Base-by-base conservation (phyloP, 2,797 vertebrate genomes). In the Gymnothorax javanicus region DNA sequence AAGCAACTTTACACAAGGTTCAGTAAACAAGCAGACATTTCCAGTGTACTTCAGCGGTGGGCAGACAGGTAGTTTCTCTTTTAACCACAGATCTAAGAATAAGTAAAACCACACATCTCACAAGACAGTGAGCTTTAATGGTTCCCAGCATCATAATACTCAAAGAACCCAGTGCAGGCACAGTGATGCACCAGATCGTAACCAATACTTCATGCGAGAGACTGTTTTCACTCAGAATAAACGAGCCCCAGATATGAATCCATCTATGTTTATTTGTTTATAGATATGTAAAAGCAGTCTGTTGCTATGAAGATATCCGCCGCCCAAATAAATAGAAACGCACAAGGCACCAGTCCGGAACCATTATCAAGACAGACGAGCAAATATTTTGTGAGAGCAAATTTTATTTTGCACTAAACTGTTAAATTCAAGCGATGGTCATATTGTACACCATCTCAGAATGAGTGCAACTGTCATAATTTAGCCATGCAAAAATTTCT, bases 401-500 rank as follows among this genome's bases (percentile, higher is more conserved):
- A 6, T 33, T 75, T 33, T 33, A 43, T 7, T 69, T 69, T 23
- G 25, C 13, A 69, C 67, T 25, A 11, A 25, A 25, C 25, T 33
- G 17, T 6, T 75, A 33, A 75, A 33, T 75, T 11, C 25, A 43
- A 12, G 33, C 33, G 71, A 33, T 75, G 6, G 17, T 43, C 5
- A 77, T n/a, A 52, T 17, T 33, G 20, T 27, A 20, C 11, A 77
- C 73, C 52, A 50, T 20, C 11, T 33, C 13, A 52, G 33, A n/a
- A 50, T 77, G 33, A 13, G 15, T 15, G 20, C 2, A 15, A 15
- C 60, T 52, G 33, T 43, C 17, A 50, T 50, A 43, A 77, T 52
- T 77, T 77, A 99, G 99, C 90, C 99, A 98, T 0, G 98, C 33
- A 77, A 43, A 27, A 4, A 27, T n/a, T 27, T 4, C 23, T 1